Evolutionary conservation across 2,113 vertebrate species (phyloP), one percentile per base, ranked within the genome.

Genomic region (Sarotherodon lohbergeri): DNA sequence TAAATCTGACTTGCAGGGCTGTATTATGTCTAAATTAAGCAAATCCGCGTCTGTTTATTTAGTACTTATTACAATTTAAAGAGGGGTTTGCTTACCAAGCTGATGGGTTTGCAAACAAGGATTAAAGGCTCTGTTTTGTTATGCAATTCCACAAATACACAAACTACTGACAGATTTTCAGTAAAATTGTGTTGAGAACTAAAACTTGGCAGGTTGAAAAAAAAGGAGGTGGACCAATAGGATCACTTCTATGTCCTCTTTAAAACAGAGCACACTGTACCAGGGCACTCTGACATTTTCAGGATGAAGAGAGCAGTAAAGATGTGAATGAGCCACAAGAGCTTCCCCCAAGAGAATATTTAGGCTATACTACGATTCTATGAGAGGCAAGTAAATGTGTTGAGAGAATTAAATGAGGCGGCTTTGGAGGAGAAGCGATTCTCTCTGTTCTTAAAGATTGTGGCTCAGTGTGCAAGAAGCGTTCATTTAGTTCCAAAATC

Each of bases 251-350:
- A 12, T 54, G 9, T 52, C n/a, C 52, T 34, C 34, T 90, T 54
- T 43, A 89, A 88, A 86, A 76, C n/a, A 54, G 83, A 61, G 59
- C 87, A 76, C 80, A 68, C n/a, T 56, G 46, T 59, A 59, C 41
- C 1, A 6, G 41, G 86, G 34, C 85, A 79, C 86, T 56, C 34
- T 78, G 84, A 91, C 83, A 84, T 91, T 89, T 86, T 79, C 68
- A 88, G 61, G 59, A 82, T 88, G 81, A 81, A 39, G 71, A 66
- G 66, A 85, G 52, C 4, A 59, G 56, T 88, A 86, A 90, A 71
- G 29, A 76, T 22, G 46, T 10, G 9, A 24, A 87, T 66, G 63
- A 88, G 88, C 63, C 73, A 56, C 56, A 43, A 32, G 54, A 90
- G 86, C 81, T 82, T 81, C 41, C 56, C 32, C 43, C 52, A 11